Evolutionary conservation across 2,113 vertebrate genomes (phyloP).

Genomic region (Chloroceryle aenea): DNA sequence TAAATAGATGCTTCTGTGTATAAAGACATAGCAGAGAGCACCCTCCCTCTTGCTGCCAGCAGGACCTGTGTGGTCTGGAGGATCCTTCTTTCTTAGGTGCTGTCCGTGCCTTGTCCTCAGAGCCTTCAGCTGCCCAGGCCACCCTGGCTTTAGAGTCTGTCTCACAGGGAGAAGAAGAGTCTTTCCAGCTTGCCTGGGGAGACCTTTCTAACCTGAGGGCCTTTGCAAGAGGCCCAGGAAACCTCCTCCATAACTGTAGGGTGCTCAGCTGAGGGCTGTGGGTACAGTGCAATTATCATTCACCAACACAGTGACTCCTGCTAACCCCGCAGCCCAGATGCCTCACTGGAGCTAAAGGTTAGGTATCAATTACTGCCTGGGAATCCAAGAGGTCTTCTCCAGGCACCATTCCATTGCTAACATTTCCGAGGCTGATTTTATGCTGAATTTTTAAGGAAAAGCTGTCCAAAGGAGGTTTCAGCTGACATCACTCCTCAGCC

Average conservation of each 20-base stretch:
- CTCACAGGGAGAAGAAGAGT: background rate
- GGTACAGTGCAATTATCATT: background rate
- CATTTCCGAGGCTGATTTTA: background rate
- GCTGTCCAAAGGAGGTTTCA: constrained; percentile 16
- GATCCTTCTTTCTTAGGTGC: background rate
- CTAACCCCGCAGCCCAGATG: background rate
- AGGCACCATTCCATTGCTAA: constrained; percentile 35
- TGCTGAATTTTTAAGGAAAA: constrained; percentile 29
- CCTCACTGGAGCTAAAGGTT: constrained; percentile 33
- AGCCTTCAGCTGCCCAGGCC: background rate
- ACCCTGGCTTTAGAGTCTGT: background rate
- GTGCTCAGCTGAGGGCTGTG: background rate
- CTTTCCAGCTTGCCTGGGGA: background rate
- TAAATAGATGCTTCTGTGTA: background rate
- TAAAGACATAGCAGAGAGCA: background rate
- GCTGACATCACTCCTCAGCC: background rate
- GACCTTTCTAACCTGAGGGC: background rate
- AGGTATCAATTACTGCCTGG: constrained; percentile 33
- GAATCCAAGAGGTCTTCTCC: constrained; percentile 43
- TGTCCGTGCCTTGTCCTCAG: background rate
- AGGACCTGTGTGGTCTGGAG: background rate
- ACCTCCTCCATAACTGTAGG: constrained; percentile 15
- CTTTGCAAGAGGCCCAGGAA: background rate
- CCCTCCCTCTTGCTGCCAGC: background rate
- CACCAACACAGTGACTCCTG: background rate